Percentiles rank a stretch among this genome's conserved stretches.
phyloP scores from a whole-genome alignment of 2,888 invertebrate genomes.

The Argyra leucocephala region DNA sequence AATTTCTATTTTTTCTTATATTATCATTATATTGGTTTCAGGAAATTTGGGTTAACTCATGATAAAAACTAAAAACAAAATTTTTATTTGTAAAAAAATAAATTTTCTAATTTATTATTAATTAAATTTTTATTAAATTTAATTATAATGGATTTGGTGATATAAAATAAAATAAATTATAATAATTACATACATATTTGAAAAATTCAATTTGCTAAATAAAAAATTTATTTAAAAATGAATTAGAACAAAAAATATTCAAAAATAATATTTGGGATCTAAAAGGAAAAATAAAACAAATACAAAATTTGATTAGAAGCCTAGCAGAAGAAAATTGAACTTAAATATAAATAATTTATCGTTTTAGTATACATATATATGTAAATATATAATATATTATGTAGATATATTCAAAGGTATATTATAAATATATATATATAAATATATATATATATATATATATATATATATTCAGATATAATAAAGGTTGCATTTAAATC shows the following conservation, averaged over 20 bases:
- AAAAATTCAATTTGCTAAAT: too few species aligned
- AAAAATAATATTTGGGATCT: neutral
- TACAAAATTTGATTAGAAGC: neutral
- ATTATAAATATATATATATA: neutral
- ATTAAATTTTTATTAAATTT: constrained; percentile 1
- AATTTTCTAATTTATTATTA: neutral
- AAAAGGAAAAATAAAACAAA: neutral
- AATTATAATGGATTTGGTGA: constrained; percentile 6
- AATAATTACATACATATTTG: neutral
- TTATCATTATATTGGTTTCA: constrained; percentile 22
- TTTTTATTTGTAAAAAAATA: constrained; percentile 1
- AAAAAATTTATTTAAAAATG: neutral
- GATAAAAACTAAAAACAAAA: constrained; percentile 15
- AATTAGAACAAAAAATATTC: neutral
- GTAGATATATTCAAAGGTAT: constrained; percentile 7
- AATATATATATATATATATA: neutral
- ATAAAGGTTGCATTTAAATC: neutral
- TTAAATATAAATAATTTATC: too few species aligned
- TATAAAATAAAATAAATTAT: neutral
- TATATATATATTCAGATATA: neutral
- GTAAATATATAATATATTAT: constrained; percentile 4
- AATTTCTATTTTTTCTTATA: constrained; percentile 13
- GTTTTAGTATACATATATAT: neutral
- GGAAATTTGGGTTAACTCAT: constrained; percentile 25
- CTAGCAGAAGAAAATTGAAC: too few species aligned